Percentiles rank a stretch among this genome's conserved stretches.
phyloP scores from a whole-genome alignment of 1,140 invertebrate genomes.

The Hesperophylax magnus region DNA sequence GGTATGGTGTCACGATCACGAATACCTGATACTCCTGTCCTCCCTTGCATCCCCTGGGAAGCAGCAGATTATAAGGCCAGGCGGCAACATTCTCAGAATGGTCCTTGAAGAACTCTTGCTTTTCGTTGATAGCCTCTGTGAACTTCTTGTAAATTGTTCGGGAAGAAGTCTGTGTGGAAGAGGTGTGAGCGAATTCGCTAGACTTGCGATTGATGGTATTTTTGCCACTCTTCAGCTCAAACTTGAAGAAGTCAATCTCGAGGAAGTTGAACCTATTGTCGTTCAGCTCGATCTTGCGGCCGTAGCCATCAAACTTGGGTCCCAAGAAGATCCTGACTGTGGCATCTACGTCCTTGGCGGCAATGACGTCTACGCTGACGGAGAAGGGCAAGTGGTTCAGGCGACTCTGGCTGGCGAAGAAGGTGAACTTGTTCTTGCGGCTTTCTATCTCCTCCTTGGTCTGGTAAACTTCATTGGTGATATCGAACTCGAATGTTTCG shows the following conservation, averaged over 20 bases:
- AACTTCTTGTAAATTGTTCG: slow-evolving; percentile 68
- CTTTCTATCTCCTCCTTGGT: slow-evolving; percentile 61
- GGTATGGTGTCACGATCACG: slow-evolving; percentile 71
- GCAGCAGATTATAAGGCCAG: slow-evolving; percentile 73
- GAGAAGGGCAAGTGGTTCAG: slow-evolving; percentile 59
- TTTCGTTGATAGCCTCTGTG: slow-evolving; percentile 64
- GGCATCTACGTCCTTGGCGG: slow-evolving; percentile 44
- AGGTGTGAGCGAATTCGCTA: slow-evolving; percentile 67
- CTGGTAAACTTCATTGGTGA: slow-evolving; percentile 75
- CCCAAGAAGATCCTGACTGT: slow-evolving; percentile 60
- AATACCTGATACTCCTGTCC: slow-evolving; percentile 74
- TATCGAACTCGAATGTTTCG: slow-evolving; percentile 78
- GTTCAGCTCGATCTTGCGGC: slow-evolving; percentile 71
- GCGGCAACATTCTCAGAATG: slow-evolving; percentile 70
- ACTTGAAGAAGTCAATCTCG: slow-evolving; percentile 78
- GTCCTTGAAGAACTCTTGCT: slow-evolving; percentile 68
- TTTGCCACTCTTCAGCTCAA: slow-evolving; percentile 75
- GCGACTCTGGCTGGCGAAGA: slow-evolving; percentile 65
- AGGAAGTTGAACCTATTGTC: slow-evolving; percentile 75
- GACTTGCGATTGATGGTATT: slow-evolving; percentile 73
- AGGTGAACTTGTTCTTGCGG: slow-evolving; percentile 64
- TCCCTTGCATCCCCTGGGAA: slow-evolving; percentile 73
- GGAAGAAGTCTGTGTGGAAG: slow-evolving; percentile 70
- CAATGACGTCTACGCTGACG: slow-evolving; percentile 56
- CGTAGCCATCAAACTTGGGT: slow-evolving; percentile 66